phyloP scores from a whole-genome alignment of 2,113 vertebrate genomes.

The Chloroceryle aenea region DNA sequence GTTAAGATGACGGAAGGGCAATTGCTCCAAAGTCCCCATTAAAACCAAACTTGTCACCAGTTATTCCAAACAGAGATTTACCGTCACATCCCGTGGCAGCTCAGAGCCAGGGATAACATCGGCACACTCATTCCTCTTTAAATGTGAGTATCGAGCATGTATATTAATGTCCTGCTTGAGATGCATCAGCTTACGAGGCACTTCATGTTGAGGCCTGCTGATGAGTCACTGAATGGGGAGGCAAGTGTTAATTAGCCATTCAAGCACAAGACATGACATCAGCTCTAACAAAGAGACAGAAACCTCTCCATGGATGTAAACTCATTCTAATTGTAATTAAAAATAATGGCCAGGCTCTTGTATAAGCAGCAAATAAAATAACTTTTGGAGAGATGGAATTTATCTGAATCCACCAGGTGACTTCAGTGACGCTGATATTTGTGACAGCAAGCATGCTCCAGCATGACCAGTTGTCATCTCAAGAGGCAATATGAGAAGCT shows the following conservation, averaged over 20 bases:
- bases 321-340: neutral
- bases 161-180: neutral
- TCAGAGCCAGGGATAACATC: neutral
- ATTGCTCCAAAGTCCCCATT: neutral
- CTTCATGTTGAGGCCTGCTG: neutral
- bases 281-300: neutral
- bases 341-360: neutral
- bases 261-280: neutral
- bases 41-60: neutral
- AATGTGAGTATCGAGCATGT: neutral
- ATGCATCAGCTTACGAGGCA: neutral
- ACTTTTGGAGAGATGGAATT: neutral
- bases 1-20: neutral
- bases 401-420: neutral
- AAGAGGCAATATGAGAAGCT: neutral
- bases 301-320: neutral
- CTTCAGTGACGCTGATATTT: neutral
- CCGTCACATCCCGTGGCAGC: neutral
- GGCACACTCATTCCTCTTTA: neutral
- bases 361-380: neutral
- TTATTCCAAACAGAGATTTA: slow-evolving; percentile 6
- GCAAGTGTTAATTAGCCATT: neutral
- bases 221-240: neutral
- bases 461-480: neutral
- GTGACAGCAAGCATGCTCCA: neutral